Evolutionary conservation across 2,888 invertebrate species (phyloP), one percentile per base, ranked within the genome.

Genomic region (Callimorpha dominula): DNA sequence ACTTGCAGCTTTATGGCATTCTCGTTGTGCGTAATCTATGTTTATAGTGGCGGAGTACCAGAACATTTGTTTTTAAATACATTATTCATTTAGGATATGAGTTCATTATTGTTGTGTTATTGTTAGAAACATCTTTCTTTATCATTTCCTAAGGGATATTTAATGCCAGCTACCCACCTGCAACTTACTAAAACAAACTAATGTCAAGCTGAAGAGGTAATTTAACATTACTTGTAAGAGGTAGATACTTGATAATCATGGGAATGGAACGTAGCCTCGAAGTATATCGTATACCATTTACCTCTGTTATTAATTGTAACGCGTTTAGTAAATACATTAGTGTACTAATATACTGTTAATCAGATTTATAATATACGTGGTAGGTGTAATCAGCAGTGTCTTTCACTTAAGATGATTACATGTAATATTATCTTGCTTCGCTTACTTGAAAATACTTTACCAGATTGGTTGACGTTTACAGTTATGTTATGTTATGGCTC

Each of bases 271-370:
- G 67, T 66, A 77, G 70, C 69, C 68, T 64, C 62, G 54, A 75
- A 77, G 71, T 72, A 31, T 31, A 67, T 78, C 54, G 66, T 68
- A 77, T 76, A 60, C 15, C 65, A 81, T 75, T 75, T 75, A 70
- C 65, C 76, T 75, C 65, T 54, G 63, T 68, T 75, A n/a, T 68
- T 69, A 78, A 74, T 73, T 17, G 75, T 78, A 78, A 80, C 80
- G 76, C 75, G 66, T 79, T 78, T 76, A 72, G 72, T 78, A 68
- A 79, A 81, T 79, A 76, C 76, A 74, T 79, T 73, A 76, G 72
- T 72, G 70, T 68, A 78, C 72, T 66, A 78, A 81, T 76, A 81
- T 78, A 20, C 11, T 46, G 43, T 46, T 46, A 46, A 31, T 31
- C 31, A 31, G 6, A 46, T 46, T 46, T 46, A 46, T 46, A 46